Conservation (phyloP, 2,797 vertebrate species). For the Macropus fuliginosus region DNA sequence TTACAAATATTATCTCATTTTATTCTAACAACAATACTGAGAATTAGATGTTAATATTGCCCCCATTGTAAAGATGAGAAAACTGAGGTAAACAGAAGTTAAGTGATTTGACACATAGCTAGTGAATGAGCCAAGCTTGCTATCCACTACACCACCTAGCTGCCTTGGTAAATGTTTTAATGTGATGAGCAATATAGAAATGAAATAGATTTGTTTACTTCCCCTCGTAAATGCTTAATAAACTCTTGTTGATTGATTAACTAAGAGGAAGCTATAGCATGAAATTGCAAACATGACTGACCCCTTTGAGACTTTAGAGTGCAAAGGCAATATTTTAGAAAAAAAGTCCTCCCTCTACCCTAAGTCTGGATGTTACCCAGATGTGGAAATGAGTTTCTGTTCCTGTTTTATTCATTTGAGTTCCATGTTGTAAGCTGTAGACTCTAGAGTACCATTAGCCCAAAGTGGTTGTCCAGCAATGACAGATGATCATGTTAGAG, state of each 20-base stretch:
- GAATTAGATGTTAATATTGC: not conserved
- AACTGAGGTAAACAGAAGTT: not conserved
- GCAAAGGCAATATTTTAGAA: not conserved
- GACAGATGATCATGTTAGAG: not conserved
- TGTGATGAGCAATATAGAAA: not conserved
- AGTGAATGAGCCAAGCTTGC: not conserved
- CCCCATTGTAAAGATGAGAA: not conserved
- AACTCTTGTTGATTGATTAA: not conserved
- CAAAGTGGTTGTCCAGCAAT: not conserved
- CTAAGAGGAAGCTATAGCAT: not conserved
- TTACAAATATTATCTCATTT: not conserved
- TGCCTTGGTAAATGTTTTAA: not conserved
- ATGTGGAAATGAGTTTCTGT: not conserved
- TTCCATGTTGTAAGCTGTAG: not conserved
- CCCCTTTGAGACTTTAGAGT: not conserved
- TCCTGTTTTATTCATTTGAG: not conserved
- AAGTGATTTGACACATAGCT: not conserved
- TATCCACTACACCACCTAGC: not conserved
- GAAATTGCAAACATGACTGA: not conserved
- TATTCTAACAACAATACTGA: not conserved
- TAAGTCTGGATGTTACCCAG: not conserved
- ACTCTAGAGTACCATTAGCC: not conserved
- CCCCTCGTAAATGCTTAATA: not conserved
- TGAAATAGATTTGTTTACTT: not conserved
- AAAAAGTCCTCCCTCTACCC: not conserved